Evolutionary conservation across 2,113 vertebrate species (phyloP), one percentile per base, ranked within the genome.

Genomic region (Eidolon helvum): DNA sequence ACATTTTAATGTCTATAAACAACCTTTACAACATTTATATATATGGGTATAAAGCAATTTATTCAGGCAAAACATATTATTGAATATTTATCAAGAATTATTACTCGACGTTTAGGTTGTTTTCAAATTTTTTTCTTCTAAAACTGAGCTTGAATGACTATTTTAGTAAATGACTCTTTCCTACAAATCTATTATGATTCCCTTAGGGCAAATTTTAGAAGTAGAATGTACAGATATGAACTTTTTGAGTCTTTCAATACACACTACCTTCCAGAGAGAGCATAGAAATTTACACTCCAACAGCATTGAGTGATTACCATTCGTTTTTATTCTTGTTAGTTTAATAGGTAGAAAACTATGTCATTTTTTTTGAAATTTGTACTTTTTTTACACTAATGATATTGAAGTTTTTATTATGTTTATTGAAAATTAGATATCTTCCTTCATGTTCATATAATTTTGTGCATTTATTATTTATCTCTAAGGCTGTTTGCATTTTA

Each of bases 81-180:
- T 66, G 16, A 40, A 43, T 48, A 69, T 61, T 88, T 65, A 85
- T 12, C 30, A 61, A 94, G 40, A 84, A 77, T 79, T 96, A 90
- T 57, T 95, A 45, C 16, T 90, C 57, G 14, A 90, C 15, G 22
- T 72, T 59, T 66, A 50, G 61, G n/a, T 72, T 71, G 45, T 43
- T 92, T 79, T 72, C 53, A 93, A 87, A 61, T 74, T 86, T 90
- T 90, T 33, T 85, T 35, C 40, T 59, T 28, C 75, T 82, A 45
- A 78, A 94, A 74, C 16, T 82, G 18, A 69, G 26, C 28, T 68
- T 71, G 18, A 38, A 48, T 93, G 61, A 89, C 10, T 74, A 84
- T 63, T 96, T 94, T 96, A 24, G 45, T 40, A 87, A 22, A 61
- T 45, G 38, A 84, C n/a, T 55, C 53, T 69, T 87, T 94, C 24